Base-by-base conservation (phyloP, 2,888 invertebrate species). In the Hypomecis atomaria region DNA sequence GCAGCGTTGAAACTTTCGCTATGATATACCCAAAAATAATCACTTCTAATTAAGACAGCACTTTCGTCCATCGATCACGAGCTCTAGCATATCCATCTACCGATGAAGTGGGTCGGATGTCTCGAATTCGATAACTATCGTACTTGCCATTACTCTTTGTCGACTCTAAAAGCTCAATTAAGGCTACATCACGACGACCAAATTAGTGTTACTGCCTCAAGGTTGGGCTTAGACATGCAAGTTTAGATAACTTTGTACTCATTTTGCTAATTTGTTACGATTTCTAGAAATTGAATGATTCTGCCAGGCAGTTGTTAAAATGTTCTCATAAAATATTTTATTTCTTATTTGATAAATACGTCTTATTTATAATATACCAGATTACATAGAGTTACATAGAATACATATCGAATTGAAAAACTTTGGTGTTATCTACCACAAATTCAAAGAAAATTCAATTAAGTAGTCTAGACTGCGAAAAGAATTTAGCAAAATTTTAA, bases 151-250 rank as follows among this genome's bases (percentile, higher is more conserved):
- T 83, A 84, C 76, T 85, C 83, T 82, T 84, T 84, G 84, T 87
- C 85, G 81, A 78, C 81, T 72, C 74, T 86, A 86, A 86, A 83
- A 86, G 82, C 85, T 86, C 82, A 85, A 86, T 86, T 85, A 84
- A 79, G 78, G 74, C 66, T 65, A 69, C 75, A 79, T 82, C 84
- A 84, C 78, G 82, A 75, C 60, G 47, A 59, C 45, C 65, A 68
- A 68, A 68, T 68, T 66, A 66, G 62, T 54, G 60, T 60, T 37
- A 57, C 33, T 58, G 60, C 57, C 48, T 59, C 62, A 64, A 69
- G 61, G 59, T 65, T 65, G 11, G 36, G 10, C 52, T 50, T 9
- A 13, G 40, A 40, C 40, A 52, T 52, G 52, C 40, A 52, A 52
- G 23, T 52, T 42, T 23, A 52, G 52, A 52, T 40, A 52, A 40